Evolutionary conservation across 2,888 invertebrate genomes (phyloP), one percentile per base, ranked within the genome.

Genomic region (Cataglyphis cursor): DNA sequence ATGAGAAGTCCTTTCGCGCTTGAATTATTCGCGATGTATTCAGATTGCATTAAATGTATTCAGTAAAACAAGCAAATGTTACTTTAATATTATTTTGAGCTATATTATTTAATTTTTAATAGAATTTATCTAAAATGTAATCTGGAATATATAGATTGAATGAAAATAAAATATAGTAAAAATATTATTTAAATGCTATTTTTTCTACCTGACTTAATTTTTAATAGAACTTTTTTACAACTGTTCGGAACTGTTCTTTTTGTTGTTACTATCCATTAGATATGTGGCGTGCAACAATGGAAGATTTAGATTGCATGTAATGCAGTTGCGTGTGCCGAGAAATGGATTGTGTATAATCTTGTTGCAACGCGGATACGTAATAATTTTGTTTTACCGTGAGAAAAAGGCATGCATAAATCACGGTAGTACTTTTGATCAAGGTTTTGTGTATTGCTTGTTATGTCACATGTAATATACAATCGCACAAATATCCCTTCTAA

Each of bases 321-420:
- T 15, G 12, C 28, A 28, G 57, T 78, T 44, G 78, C 78, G 70
- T 78, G 70, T 21, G 41, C 41, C 21, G 38, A 15, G 48, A 48
- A 74, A 38, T 28, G n/a, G 66, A 66, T 51, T 76, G 38, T 41
- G 31, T 59, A 35, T 70, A 70, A 12, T 24, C 12, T 54, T 54
- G 28, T 44, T 59, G 18, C 57, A 51, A 64, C 64, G 8, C 24
- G 51, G 38, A 78, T 48, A 48, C 31, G 21, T 31, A 70, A 70
- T 18, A 24, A 78, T 70, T 61, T 70, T 70, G 41, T 59, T 61
- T 5, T 41, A 44, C n/a, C 31, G 78, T 78, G 78, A 78, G 78
- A 78, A 78, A 78, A 70, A 76, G 54, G 3, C 18, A 18, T 38
- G 51, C 35, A 24, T 65, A 65, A 75, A 75, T 65, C 21, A 31